Conservation (phyloP, 2,797 vertebrate genomes). For the Enteromius unitaeniatus region DNA sequence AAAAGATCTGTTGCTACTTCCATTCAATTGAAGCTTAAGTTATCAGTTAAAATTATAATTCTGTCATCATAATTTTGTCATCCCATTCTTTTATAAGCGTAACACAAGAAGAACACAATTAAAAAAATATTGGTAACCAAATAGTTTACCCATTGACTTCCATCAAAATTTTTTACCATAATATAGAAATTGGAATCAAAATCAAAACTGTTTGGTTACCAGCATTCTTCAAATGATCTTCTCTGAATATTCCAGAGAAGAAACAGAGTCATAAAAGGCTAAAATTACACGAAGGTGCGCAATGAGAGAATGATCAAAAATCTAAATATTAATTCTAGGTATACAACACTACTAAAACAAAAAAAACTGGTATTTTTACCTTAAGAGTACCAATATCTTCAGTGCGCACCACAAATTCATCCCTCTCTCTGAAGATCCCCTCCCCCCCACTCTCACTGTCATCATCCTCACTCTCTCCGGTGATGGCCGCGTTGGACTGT, state of each 20-base stretch:
- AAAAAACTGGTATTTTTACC: conserved; percentile 67
- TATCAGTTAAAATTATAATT: no score
- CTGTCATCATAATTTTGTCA: no score
- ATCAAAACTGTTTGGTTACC: not conserved
- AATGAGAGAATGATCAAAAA: not conserved
- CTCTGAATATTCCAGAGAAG: not conserved
- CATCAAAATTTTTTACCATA: not conserved
- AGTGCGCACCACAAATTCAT: conserved; percentile 90
- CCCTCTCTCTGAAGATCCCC: conserved; percentile 89
- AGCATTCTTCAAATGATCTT: not conserved
- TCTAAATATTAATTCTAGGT: not conserved
- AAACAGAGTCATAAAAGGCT: not conserved
- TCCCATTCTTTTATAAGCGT: not conserved
- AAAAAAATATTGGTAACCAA: not conserved
- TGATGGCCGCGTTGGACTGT: conserved; percentile 86
- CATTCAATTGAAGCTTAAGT: not conserved
- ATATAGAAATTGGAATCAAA: not conserved
- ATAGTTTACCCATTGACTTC: not conserved
- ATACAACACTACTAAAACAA: not conserved
- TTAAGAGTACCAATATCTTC: conserved; percentile 90
- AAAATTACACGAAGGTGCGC: not conserved
- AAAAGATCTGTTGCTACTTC: not conserved
- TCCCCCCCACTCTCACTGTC: conserved; percentile 89
- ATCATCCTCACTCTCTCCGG: conserved; percentile 89
- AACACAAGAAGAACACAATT: not conserved